These are phyloP conservation scores for Pimephales promelas DNA, from an alignment of 2,113 vertebrate species.

Conservation along the genomic window DNA sequence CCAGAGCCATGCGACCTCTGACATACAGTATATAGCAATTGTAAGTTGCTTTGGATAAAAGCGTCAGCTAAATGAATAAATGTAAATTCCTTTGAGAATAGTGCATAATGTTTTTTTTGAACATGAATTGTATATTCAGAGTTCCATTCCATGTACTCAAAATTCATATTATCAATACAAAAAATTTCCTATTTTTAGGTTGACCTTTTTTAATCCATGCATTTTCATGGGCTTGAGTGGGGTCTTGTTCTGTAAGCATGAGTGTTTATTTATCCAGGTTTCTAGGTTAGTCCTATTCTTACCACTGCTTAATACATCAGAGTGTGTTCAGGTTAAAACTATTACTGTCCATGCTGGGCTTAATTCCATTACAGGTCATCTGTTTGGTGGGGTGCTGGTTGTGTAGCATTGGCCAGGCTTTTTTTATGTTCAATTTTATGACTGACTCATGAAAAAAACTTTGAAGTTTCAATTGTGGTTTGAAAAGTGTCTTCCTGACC, in stretches of 20 bases:
- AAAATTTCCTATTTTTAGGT: too few relatives aligned
- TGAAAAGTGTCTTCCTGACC: not conserved
- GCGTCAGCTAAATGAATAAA: too few relatives aligned
- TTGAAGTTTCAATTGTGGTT: not conserved
- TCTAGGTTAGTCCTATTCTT: constrained; percentile 42
- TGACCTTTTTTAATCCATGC: not conserved
- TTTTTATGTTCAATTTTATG: not conserved
- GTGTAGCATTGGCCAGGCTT: not conserved
- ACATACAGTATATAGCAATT: too few relatives aligned
- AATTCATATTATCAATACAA: too few relatives aligned
- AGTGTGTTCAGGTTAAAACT: constrained; percentile 45
- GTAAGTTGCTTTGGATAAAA: too few relatives aligned
- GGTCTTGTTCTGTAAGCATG: not conserved
- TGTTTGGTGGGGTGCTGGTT: constrained; percentile 32
- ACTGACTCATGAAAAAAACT: not conserved
- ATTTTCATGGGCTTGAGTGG: not conserved
- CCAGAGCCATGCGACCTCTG: too few relatives aligned
- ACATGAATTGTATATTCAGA: too few relatives aligned
- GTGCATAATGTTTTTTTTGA: too few relatives aligned
- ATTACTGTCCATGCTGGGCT: constrained; percentile 23
- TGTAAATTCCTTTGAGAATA: too few relatives aligned
- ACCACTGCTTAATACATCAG: constrained; percentile 31
- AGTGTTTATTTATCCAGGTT: constrained; percentile 33
- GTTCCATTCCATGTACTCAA: too few relatives aligned
- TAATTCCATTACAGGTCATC: constrained; percentile 38